phyloP scores from a whole-genome alignment of 1,140 invertebrate species.

The Drosophila hydei region DNA sequence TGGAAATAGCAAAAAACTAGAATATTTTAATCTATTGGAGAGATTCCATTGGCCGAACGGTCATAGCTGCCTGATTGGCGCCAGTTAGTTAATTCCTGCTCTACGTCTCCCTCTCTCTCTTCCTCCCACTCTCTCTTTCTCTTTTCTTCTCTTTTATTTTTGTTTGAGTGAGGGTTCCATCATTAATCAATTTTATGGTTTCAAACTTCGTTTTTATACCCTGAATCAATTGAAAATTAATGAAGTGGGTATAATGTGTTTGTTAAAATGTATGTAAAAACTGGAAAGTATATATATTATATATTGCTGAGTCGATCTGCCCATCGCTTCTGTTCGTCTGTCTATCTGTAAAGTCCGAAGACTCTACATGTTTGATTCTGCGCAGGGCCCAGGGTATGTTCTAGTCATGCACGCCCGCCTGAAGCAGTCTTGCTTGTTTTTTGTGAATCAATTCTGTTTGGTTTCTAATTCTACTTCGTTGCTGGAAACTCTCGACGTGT shows the following conservation, averaged over 20 bases:
- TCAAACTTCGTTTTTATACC: constrained; percentile 25
- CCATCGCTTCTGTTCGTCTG: too few species aligned
- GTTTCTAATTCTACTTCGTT: constrained; percentile 16
- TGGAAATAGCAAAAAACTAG: constrained; percentile 62
- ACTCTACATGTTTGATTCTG: too few species aligned
- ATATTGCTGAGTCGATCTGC: too few species aligned
- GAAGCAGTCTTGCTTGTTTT: neutral
- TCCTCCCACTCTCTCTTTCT: neutral
- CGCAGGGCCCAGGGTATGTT: too few species aligned
- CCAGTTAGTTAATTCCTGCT: constrained; percentile 9
- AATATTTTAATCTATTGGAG: constrained; percentile 53
- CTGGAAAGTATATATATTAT: too few species aligned
- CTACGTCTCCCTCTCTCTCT: constrained; percentile 6
- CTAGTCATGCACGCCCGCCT: too few species aligned
- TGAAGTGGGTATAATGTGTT: too few species aligned
- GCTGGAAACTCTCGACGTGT: constrained; percentile 13
- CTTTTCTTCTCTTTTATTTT: neutral
- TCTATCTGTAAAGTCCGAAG: too few species aligned
- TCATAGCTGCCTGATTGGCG: constrained; percentile 43
- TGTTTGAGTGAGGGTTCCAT: constrained; percentile 17
- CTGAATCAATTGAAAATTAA: too few species aligned
- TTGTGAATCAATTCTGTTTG: constrained; percentile 44
- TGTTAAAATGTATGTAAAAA: too few species aligned
- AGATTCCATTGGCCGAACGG: constrained; percentile 42
- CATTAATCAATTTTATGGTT: constrained; percentile 66